Percentiles rank a stretch among this genome's conserved stretches.
Conservation (phyloP, 2,797 vertebrate species). For the Acrocephalus scirpaceus region DNA sequence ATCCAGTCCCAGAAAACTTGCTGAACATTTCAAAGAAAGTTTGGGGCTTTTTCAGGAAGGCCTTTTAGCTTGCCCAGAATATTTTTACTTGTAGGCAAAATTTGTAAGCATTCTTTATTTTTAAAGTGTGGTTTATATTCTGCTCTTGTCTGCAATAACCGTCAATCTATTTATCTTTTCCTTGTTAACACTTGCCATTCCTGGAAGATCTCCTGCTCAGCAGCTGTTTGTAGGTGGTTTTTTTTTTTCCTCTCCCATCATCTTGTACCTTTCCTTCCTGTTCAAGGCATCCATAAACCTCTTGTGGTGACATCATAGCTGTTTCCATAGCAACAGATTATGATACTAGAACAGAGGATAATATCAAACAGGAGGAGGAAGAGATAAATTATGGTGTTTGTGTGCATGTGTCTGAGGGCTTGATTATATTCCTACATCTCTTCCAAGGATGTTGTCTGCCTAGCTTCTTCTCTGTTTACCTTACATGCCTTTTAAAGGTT, state of each 20-base stretch:
- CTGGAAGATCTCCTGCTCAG: slow-evolving; percentile 40
- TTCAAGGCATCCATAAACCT: slow-evolving; percentile 68
- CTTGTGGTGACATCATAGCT: slow-evolving; percentile 70
- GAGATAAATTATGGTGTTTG: slow-evolving; percentile 71
- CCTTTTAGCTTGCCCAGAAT: slow-evolving; percentile 35
- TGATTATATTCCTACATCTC: slow-evolving; percentile 65
- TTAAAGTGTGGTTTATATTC: slow-evolving; percentile 19
- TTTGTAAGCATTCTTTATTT: slow-evolving; percentile 58
- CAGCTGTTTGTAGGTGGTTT: slow-evolving; percentile 39
- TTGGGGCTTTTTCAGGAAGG: slow-evolving; percentile 14
- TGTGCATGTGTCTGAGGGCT: slow-evolving; percentile 46
- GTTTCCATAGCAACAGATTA: slow-evolving; percentile 75
- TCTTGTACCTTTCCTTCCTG: slow-evolving; percentile 66
- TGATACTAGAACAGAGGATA: slow-evolving; percentile 72
- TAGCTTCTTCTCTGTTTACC: slow-evolving; percentile 51
- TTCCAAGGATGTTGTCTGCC: slow-evolving; percentile 50
- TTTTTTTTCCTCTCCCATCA: slow-evolving; percentile 26
- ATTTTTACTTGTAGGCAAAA: slow-evolving; percentile 49
- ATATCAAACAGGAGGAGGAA: slow-evolving; percentile 71
- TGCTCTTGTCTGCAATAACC: slow-evolving; percentile 33
- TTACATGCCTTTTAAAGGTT: slow-evolving; percentile 58
- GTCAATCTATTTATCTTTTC: slow-evolving; percentile 11
- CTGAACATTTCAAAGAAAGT: slow-evolving; percentile 26
- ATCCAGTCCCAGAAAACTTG: slow-evolving; percentile 32
- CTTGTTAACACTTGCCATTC: slow-evolving; percentile 39